Evolutionary conservation across 2,797 vertebrate species (phyloP).

Genomic region (Mus spretus): DNA sequence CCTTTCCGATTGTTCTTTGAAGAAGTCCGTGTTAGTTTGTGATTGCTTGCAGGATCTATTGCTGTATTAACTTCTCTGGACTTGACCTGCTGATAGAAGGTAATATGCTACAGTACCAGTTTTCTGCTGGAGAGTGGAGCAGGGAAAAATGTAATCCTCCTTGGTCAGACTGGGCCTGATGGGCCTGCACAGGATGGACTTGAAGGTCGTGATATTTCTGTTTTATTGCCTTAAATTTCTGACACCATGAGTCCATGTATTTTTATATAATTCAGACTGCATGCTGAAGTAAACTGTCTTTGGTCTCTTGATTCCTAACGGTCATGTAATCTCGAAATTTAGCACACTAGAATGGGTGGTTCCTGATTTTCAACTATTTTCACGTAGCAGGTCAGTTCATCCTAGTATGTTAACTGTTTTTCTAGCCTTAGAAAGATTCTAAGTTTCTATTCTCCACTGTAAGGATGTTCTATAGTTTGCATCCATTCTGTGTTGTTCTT

Average conservation of each 20-base stretch:
- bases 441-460: conserved; percentile 1
- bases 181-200: background rate
- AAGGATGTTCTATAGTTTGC: background rate
- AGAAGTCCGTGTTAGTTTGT: background rate
- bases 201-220: background rate
- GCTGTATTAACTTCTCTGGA: background rate
- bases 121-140: background rate
- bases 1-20: conserved; percentile 38
- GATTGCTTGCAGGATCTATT: conserved; percentile 5
- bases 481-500: background rate
- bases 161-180: background rate
- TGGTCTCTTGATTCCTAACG: conserved; percentile 18
- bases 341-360: background rate
- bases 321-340: conserved; percentile 40
- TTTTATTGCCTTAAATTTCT: conserved; percentile 4
- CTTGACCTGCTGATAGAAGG: background rate
- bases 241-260: background rate
- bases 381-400: conserved; percentile 1
- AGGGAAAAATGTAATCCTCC: background rate
- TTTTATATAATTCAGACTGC: background rate
- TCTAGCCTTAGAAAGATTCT: background rate
- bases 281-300: background rate
- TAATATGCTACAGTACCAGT: background rate
- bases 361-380: background rate
- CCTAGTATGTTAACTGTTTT: background rate